Evolutionary conservation across 2,113 vertebrate genomes (phyloP), one percentile per base, ranked within the genome.

Genomic region (Plectropomus leopardus): DNA sequence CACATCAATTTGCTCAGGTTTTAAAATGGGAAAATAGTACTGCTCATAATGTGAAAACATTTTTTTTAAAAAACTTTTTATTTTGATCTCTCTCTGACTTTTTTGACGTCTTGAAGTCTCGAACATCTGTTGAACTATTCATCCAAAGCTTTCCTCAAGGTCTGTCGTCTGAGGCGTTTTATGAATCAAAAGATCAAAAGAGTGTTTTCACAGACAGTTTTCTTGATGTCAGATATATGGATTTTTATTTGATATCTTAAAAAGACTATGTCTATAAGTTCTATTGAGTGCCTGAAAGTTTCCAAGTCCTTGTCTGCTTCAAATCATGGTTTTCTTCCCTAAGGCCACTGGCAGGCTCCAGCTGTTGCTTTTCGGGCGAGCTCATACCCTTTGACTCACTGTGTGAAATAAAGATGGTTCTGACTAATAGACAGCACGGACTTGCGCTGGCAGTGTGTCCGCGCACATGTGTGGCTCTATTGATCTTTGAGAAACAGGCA

Each of bases 341-440:
- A 16, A 1, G 45, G 72, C 73, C 28, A 24, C 32, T 71, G 76
- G 69, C 72, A 26, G 58, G 7, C 69, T 73, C 53, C 66, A 82
- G 77, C 80, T 84, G 86, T 65, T 71, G 48, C 55, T 79, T 63
- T 65, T 66, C 48, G 68, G 70, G 26, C 78, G 45, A 10, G 58
- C 84, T 82, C 84, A 90, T 44, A 72, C 81, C 77, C 82, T 86
- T 86, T 72, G 80, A 88, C 78, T 90, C 85, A 76, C 36, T 54
- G 30, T 83, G 30, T 59, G 57, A 83, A 86, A 81, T 10, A 26
- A 60, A 82, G 74, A 72, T 50, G 1, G 53, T 42, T 80, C 50
- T 87, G 74, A 86, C 68, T 68, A 74, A 86, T 40, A 54, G 53
- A 69, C 55, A 59, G 69, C 71, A 50, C 44, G 9, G 30, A 86